These are phyloP conservation scores for Sarcophaga rosellei DNA, from an alignment of 2,888 invertebrate species.

Conservation along the genomic window DNA sequence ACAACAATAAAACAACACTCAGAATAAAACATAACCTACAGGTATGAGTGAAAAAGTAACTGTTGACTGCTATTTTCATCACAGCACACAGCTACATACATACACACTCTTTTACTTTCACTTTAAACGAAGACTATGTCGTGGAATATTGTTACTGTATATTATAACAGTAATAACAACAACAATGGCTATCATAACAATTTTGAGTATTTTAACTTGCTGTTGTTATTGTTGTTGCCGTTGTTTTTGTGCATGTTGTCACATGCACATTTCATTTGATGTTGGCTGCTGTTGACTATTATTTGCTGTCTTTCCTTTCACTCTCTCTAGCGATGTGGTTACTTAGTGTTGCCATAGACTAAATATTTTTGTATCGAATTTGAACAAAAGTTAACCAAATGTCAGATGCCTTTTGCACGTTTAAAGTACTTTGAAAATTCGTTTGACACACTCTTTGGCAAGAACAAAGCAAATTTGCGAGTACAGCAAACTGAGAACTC, in stretches of 20 bases:
- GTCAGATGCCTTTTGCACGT: no score
- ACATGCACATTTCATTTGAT: constrained; percentile 49
- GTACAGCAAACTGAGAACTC: no score
- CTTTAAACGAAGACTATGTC: no score
- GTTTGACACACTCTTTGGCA: no score
- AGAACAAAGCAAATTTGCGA: no score
- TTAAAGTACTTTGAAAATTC: no score
- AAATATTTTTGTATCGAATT: no score
- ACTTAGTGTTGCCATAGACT: no score
- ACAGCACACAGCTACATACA: background rate
- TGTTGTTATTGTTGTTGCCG: constrained; percentile 24
- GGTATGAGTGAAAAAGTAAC: constrained; percentile 19
- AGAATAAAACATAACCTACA: constrained; percentile 18
- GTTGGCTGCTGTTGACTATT: constrained; percentile 35
- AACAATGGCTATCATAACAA: constrained; percentile 2
- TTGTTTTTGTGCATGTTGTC: constrained; percentile 45
- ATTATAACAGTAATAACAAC: background rate
- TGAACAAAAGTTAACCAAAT: no score
- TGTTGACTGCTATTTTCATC: constrained; percentile 15
- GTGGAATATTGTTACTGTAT: no score
- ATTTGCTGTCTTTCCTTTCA: background rate
- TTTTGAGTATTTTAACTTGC: background rate
- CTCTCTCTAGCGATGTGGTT: background rate
- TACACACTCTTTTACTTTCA: background rate
- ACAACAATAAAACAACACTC: background rate